phyloP scores from a whole-genome alignment of 2,113 vertebrate genomes.

The Alethe diademata region DNA sequence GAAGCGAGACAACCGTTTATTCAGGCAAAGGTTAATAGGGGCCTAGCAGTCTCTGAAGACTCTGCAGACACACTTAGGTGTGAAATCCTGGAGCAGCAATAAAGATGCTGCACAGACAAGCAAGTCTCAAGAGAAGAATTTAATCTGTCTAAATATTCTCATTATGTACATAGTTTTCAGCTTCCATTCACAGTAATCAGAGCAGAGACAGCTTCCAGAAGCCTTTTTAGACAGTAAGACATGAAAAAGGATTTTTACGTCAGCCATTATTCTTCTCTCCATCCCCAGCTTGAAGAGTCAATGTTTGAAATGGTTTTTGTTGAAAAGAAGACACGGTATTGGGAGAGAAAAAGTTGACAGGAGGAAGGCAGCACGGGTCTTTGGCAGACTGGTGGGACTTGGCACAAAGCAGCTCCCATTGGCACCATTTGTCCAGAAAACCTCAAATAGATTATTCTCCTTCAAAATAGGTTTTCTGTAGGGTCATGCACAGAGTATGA shows the following conservation, averaged over 20 bases:
- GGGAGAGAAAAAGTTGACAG: constrained; percentile 10
- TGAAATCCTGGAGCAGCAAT: neutral
- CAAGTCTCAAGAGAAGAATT: constrained; percentile 5
- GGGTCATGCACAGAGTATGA: neutral
- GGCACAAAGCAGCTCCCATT: constrained; percentile 34
- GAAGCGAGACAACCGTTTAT: constrained; percentile 14
- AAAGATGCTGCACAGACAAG: constrained; percentile 15
- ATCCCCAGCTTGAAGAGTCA: neutral
- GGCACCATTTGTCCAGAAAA: constrained; percentile 32
- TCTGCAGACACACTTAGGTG: neutral
- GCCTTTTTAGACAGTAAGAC: constrained; percentile 45
- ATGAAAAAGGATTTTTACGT: constrained; percentile 39
- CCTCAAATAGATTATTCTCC: constrained; percentile 28
- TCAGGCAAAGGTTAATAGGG: constrained; percentile 56
- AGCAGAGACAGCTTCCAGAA: constrained; percentile 25
- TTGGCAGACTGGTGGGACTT: constrained; percentile 42
- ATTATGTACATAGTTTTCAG: constrained; percentile 31
- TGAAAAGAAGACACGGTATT: neutral
- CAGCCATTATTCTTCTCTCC: constrained; percentile 22
- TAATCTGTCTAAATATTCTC: constrained; percentile 58
- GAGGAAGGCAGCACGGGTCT: constrained; percentile 23
- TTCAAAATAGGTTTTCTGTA: constrained; percentile 16
- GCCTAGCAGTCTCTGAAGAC: neutral
- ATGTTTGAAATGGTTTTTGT: neutral
- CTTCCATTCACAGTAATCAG: constrained; percentile 19